Evolutionary conservation across 1,140 invertebrate species (phyloP), one percentile per base, ranked within the genome.

Genomic region (Trachelipus rathkii): DNA sequence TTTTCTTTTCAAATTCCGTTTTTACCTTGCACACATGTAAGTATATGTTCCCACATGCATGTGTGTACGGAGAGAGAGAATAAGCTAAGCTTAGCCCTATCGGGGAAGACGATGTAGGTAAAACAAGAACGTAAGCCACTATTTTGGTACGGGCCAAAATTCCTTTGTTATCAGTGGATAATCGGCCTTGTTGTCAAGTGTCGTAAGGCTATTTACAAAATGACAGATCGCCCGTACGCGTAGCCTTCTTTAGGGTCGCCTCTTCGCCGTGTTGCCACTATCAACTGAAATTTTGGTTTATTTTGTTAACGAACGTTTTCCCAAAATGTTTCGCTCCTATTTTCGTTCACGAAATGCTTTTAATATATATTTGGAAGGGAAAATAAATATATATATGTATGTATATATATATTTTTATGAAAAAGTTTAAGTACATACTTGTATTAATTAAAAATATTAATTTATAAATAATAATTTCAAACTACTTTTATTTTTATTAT

Each of bases 261-360:
- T 60, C 19, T 60, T 19, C 50, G 19, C 50, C 50, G 19, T 19
- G 50, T 60, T 60, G 50, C 50, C 50, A 19, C 50, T 60, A 60
- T 60, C 50, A 60, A 60, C 50, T 60, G 50, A 60, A 60, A 60
- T 15, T 60, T 60, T 60, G 11, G 50, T 13, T 60, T 60, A 60
- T 60, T 60, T 60, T 60, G 50, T 60, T 60, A 60, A 60, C 50
- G 50, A 60, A 60, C 50, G 19, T 60, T 60, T 60, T 60, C 50
- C 8, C 19, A 60, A 15, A 60, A 33, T 33, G 50, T 60, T 60
- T 60, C 50, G 50, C 19, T 60, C 50, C 11, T 60, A 33, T 60
- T 60, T 60, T 60, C 11, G 50, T 60, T 60, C 19, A 13, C 8
- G 19, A 60, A 60, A 60, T 19, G 50, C 19, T 19, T 60, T 19